Evolutionary conservation across 2,113 vertebrate genomes (phyloP), one percentile per base, ranked within the genome.

Genomic region (Hucho hucho): DNA sequence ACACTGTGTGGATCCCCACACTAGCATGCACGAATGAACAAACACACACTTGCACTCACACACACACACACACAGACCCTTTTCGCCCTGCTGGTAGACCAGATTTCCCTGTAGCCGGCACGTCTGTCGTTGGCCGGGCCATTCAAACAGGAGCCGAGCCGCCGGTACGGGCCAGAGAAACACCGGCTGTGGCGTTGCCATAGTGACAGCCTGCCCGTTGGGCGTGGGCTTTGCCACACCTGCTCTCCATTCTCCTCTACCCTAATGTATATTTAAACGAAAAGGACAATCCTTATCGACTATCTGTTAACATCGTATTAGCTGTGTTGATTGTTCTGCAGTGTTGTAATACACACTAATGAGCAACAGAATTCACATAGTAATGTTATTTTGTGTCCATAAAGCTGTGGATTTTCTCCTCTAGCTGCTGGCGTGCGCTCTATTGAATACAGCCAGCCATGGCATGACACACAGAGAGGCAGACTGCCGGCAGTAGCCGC

Each of bases 151-250:
- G 88, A 84, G 84, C 12, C 9, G 37, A 12, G 37, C 37, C 9
- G 37, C 37, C 37, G 22, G 71, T 86, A 80, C 75, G 70, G 80
- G 87, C 90, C 88, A 89, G 86, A 87, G 79, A 86, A 89, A 86
- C 71, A 75, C 83, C 87, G 85, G 88, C 89, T 90, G 83, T 86
- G 88, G 87, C 79, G 88, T 91, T 92, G 67, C 89, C 82, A 90
- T 89, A 82, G 91, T 83, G 89, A 92, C 89, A 86, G 89, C 81
- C 89, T 86, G 81, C 88, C 87, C 85, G 86, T 80, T 84, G 86
- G 89, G 9, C 78, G 83, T 86, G 77, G 85, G 87, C 85, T 81
- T 90, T 43, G 37, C 7, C 37, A 61, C 20, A 6, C 9, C 9
- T 43, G 37, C 37, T 61, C 61, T 28, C 24, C 6, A 1, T 11